These are phyloP conservation scores for Atractosteus spatula DNA, from an alignment of 2,113 vertebrate species.

Conservation along the genomic window DNA sequence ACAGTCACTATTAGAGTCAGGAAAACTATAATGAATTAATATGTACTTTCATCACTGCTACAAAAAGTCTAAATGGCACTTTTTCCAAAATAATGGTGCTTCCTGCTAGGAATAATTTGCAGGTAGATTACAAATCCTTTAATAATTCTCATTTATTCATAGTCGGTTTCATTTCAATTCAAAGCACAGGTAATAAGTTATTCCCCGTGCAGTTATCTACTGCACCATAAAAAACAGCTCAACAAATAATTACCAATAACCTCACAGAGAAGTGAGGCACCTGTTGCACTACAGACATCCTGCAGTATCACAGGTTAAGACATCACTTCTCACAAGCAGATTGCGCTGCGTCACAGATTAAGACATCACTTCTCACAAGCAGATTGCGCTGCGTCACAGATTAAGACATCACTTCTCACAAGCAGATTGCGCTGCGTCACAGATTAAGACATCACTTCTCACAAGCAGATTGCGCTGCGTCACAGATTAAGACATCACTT, in stretches of 20 bases:
- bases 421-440: too few species aligned
- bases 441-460: too few species aligned
- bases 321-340: too few species aligned
- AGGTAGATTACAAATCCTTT: background rate
- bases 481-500: too few species aligned
- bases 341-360: too few species aligned
- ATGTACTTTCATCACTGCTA: conserved; percentile 20
- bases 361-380: too few species aligned
- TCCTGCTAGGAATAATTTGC: conserved; percentile 7
- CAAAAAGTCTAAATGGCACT: conserved; percentile 22
- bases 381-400: too few species aligned
- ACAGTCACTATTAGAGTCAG: conserved; percentile 15
- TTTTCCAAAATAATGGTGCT: conserved; percentile 25
- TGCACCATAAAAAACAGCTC: conserved; percentile 21
- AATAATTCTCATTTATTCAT: conserved; percentile 29
- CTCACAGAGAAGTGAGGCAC: conserved; percentile 18
- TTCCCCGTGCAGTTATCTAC: conserved; percentile 17
- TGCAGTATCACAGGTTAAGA: too few species aligned
- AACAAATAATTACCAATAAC: conserved; percentile 25
- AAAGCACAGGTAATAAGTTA: conserved; percentile 8
- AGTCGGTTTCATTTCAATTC: conserved; percentile 13
- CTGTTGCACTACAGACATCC: conserved; percentile 15
- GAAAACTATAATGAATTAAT: conserved; percentile 28
- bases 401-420: too few species aligned
- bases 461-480: too few species aligned